Base-by-base conservation (phyloP, 2,113 vertebrate genomes). In the Zosterops lateralis region DNA sequence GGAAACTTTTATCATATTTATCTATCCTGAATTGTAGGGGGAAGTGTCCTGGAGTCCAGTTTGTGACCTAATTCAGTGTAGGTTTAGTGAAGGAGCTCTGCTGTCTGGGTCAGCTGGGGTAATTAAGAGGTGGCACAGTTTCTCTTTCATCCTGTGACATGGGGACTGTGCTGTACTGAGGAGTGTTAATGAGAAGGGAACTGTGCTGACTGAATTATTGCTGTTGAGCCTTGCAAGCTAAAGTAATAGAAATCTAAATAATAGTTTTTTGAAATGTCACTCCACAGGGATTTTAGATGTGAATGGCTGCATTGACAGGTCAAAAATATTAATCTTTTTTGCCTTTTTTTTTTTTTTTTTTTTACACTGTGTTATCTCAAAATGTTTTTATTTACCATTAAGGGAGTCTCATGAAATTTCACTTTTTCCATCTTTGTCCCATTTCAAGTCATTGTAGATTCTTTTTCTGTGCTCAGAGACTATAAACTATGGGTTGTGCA, bases 1-100 rank as follows among this genome's bases (percentile, higher is more conserved):
- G 77, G 89, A 91, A 94, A 95, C 50, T 95, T 95, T 42, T 89
- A 74, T 95, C 34, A 5, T 72, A 72, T 92, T 87, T 90, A 61
- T 28, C 56, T 86, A 10, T 70, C 8, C 0, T 61, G 64, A n/a
- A 60, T 79, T 91, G 45, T 67, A 53, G 75, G 74, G 75, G 76
- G n/a, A 73, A 56, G 14, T 47, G 47, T 90, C 34, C 77, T 71
- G 54, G 88, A 84, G 73, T 86, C 61, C 61, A 61, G 77, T 53
- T 17, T 76, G 48, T 61, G 94, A 67, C 71, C 71, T 70, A 26
- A 44, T 68, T 83, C 82, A 50, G 3, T 24, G 57, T 2, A 9
- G 50, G 80, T 45, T 54, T 44, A 12, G 32, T 7, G 3, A 22
- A 31, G 0, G 44, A 56, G 78, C 53, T 74, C 36, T 50, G 40